Conservation (phyloP, 2,113 vertebrate species). For the Sigmodon hispidus region DNA sequence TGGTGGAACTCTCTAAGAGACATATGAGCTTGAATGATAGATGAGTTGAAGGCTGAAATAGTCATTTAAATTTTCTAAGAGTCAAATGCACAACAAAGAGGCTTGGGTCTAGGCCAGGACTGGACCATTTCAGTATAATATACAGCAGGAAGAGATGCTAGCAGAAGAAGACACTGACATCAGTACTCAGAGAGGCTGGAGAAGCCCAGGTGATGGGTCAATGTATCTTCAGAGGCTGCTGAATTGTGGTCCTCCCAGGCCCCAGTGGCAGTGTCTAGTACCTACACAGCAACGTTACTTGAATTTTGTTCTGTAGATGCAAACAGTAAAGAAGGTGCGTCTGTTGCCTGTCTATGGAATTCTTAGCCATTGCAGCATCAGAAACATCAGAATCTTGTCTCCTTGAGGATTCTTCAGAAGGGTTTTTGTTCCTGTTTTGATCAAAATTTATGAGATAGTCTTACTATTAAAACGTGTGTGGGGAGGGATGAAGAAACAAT, state of each 20-base stretch:
- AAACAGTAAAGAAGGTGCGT: not conserved
- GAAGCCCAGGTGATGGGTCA: not conserved
- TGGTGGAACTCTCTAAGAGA: not conserved
- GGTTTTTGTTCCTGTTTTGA: not conserved
- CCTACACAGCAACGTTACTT: not conserved
- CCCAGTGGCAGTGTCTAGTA: not conserved
- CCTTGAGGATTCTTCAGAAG: not conserved
- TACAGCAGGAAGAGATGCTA: not conserved
- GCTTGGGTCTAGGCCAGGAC: not conserved
- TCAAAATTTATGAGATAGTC: constrained; percentile 9
- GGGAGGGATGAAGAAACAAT: too few relatives aligned
- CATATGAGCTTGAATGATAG: not conserved
- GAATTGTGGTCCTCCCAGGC: not conserved
- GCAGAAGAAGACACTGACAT: not conserved
- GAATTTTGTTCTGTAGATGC: not conserved
- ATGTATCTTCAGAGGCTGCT: not conserved
- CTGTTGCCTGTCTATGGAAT: not conserved
- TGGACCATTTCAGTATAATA: not conserved
- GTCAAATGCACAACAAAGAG: not conserved
- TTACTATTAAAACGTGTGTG: not conserved
- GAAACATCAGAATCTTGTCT: not conserved
- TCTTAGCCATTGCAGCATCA: not conserved
- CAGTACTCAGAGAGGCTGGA: not conserved
- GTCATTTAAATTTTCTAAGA: not conserved
- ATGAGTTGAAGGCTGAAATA: not conserved